phyloP scores from a whole-genome alignment of 2,797 vertebrate species.

The Anas acuta region DNA sequence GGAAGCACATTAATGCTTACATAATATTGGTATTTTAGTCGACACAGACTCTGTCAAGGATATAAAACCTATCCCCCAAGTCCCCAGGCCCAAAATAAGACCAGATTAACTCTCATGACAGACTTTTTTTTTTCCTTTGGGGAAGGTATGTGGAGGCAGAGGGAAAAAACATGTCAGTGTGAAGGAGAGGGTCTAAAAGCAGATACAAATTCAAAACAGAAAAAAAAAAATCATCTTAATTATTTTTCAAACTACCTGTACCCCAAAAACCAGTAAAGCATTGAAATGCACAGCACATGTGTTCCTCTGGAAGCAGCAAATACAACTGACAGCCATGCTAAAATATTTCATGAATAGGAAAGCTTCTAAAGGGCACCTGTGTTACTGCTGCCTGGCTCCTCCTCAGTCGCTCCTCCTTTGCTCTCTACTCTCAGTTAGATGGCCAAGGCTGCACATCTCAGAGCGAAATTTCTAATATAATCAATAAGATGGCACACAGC shows the following conservation, averaged over 20 bases:
- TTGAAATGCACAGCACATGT: background rate
- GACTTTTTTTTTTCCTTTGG: background rate
- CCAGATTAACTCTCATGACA: background rate
- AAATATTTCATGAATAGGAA: background rate
- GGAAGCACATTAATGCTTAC: background rate
- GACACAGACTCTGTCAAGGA: background rate
- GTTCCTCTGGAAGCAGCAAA: background rate
- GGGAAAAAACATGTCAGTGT: background rate
- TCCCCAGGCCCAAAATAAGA: background rate
- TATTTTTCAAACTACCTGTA: background rate
- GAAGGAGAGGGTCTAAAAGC: background rate
- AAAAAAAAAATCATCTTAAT: background rate
- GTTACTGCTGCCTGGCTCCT: background rate
- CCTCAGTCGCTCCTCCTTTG: background rate
- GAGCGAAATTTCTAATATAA: slow-evolving; percentile 1
- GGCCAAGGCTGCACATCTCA: background rate
- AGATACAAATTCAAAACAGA: background rate
- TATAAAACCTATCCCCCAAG: background rate
- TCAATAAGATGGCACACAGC: slow-evolving; percentile 8
- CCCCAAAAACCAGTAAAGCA: background rate
- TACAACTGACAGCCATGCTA: background rate
- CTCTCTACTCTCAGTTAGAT: background rate
- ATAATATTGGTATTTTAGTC: background rate
- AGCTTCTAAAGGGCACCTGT: background rate
- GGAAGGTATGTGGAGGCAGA: background rate